Conservation (phyloP, 2,113 vertebrate genomes). For the Semicossyphus pulcher region DNA sequence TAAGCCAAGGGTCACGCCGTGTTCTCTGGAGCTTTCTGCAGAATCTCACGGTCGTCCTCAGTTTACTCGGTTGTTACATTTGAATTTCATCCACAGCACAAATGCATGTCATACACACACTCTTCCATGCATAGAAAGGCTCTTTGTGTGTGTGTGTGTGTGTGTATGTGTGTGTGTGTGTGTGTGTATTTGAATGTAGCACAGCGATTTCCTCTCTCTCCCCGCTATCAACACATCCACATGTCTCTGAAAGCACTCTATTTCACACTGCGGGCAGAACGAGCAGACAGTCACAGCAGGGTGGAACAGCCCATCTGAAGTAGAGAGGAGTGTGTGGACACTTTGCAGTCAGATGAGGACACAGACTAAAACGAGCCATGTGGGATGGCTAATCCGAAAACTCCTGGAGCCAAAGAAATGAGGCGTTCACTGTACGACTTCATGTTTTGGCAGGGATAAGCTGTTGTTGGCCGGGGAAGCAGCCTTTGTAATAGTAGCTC, state of each 20-base stretch:
- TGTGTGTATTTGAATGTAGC: neutral
- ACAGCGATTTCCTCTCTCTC: neutral
- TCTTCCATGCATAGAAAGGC: neutral
- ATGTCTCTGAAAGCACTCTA: neutral
- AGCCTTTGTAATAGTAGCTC: neutral
- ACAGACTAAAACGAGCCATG: neutral
- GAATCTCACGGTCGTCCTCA: neutral
- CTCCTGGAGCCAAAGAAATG: constrained; percentile 22
- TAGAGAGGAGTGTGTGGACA: neutral
- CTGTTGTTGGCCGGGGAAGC: constrained; percentile 4
- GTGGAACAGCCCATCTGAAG: neutral
- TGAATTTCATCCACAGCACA: neutral
- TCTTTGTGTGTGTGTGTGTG: neutral
- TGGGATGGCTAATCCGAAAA: neutral
- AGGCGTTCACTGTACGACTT: neutral
- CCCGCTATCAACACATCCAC: neutral
- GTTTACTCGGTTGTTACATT: neutral
- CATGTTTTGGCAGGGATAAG: constrained; percentile 21
- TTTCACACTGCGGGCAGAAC: neutral
- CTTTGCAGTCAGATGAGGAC: constrained; percentile 13
- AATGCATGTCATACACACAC: neutral
- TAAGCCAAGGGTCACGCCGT: no score
- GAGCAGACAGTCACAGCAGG: neutral
- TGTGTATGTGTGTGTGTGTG: neutral
- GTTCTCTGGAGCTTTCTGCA: no score